Percentiles rank a stretch among this genome's conserved stretches.
Evolutionary conservation across 2,113 vertebrate species (phyloP).

Genomic region (Brachypteracias leptosomus): DNA sequence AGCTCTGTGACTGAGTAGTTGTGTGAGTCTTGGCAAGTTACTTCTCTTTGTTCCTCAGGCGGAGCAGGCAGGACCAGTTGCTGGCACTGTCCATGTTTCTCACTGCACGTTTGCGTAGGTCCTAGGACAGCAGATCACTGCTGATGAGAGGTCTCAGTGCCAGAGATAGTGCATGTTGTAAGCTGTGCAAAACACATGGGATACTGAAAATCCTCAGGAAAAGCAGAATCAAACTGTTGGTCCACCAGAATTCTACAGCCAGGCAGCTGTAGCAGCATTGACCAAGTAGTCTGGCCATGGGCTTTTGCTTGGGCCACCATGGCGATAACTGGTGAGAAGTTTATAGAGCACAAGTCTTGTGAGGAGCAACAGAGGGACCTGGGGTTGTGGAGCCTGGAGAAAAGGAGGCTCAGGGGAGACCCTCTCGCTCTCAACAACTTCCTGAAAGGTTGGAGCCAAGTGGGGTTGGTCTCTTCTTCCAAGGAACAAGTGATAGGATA

Average conservation of each 20-base stretch:
- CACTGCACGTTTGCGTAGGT: background rate
- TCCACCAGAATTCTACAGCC: background rate
- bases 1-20: background rate
- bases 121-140: background rate
- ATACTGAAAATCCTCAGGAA: background rate
- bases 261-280: too few relatives aligned
- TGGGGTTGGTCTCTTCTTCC: too few relatives aligned
- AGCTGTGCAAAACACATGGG: background rate
- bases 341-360: too few relatives aligned
- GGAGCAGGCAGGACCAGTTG: background rate
- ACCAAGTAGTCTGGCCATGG: too few relatives aligned
- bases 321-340: too few relatives aligned
- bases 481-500: too few relatives aligned
- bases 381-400: too few relatives aligned
- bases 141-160: background rate
- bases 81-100: background rate
- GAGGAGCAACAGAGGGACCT: too few relatives aligned
- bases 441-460: too few relatives aligned
- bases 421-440: too few relatives aligned
- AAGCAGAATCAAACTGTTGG: background rate
- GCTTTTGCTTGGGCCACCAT: too few relatives aligned
- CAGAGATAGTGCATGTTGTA: fast-evolving
- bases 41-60: slow-evolving; percentile 3
- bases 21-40: background rate
- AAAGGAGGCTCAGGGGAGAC: too few relatives aligned